Base-by-base conservation (phyloP, 2,113 vertebrate genomes). In the Raja brachyura region DNA sequence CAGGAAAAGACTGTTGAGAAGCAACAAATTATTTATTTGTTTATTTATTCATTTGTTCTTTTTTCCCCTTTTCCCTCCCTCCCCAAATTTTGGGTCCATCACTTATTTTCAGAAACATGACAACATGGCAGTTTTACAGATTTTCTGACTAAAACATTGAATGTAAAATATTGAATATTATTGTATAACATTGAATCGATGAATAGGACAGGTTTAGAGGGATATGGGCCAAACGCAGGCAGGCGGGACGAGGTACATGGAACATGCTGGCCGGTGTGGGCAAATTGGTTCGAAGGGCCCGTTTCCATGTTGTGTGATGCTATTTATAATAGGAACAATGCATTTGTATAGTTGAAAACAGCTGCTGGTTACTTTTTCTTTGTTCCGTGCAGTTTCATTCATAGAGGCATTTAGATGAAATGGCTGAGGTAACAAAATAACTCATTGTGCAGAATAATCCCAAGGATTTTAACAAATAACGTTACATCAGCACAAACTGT, bases 391-490 rank as follows among this genome's bases (percentile, higher is more conserved):
- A 68, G 66, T 70, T 70, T 70, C 20, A 39, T 70, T 70, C 63
- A 39, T 90, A 18, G 88, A 90, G 63, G 66, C 31, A 90, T 66
- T 70, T 10, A 39, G 88, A 90, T 73, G 39, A 70, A 90, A 14
- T 70, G 31, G 31, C 63, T 39, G 66, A 39, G 16, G 20, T 90
- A 70, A 70, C 88, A 48, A 70, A 90, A 90, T 31, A 70, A 48
- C n/a, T 48, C 88, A 90, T 90, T 90, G 88, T 90, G 88, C 33
- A 90, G 33, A 70, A 70, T 90, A 70, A 90, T 90, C 63, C 88
- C 31, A 70, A 70, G 31, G 88, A 90, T 63, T 90, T 90, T 48
- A 90, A 90, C 70, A 90, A 90, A 90, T 70, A 90, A 90, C 31
- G 70, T 90, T 66, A 90, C 63, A 70, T 90, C 88, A 90, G 63